A percentile compares a stretch with the other conserved stretches of the same genome.
These are phyloP conservation scores for Pharmacophagus antenor DNA, from an alignment of 2,888 invertebrate species.

Conservation along the genomic window DNA sequence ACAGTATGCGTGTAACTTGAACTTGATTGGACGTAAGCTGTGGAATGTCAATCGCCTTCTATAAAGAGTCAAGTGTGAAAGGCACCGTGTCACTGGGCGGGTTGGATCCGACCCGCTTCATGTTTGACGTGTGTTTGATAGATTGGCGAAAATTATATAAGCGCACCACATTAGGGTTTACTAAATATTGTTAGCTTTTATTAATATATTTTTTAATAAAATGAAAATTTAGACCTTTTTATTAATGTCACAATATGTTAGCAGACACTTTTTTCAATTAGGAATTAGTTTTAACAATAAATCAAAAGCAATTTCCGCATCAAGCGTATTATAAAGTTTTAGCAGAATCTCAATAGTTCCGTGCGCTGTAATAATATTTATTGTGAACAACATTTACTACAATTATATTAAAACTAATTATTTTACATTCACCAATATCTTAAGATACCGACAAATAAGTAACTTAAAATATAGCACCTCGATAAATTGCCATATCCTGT, in stretches of 20 bases:
- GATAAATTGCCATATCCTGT: conserved; percentile 22
- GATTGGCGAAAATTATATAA: conserved; percentile 11
- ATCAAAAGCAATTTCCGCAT: too few relatives aligned
- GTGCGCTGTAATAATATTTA: background rate
- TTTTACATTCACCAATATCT: conserved; percentile 11
- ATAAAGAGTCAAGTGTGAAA: conserved; percentile 56
- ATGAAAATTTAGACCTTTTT: too few relatives aligned
- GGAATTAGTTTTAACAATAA: too few relatives aligned
- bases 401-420: background rate
- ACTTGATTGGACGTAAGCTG: conserved; percentile 46
- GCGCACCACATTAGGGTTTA: background rate
- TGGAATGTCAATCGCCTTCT: conserved; percentile 67
- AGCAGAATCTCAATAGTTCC: background rate
- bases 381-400: background rate
- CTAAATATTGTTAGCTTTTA: background rate
- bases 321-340: too few relatives aligned
- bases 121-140: conserved; percentile 18
- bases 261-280: too few relatives aligned
- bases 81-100: conserved; percentile 39
- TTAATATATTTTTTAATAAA: background rate
- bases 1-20: conserved; percentile 42
- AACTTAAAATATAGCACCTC: conserved; percentile 15
- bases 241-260: too few relatives aligned
- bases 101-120: conserved; percentile 11
- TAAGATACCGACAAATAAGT: conserved; percentile 9